phyloP scores from a whole-genome alignment of 2,888 invertebrate species.

The Eumerus sabulonum region DNA sequence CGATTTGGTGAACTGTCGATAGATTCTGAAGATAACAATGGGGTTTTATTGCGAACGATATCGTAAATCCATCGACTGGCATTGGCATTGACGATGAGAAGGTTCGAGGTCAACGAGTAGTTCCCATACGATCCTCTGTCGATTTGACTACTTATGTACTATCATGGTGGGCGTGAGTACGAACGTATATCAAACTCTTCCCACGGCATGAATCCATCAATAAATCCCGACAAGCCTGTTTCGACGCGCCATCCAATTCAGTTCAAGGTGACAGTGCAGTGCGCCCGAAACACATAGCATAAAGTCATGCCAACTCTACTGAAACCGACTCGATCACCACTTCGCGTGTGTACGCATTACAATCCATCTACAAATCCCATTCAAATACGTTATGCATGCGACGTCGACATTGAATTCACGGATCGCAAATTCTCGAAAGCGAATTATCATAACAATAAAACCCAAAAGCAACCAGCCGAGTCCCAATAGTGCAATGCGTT shows the following conservation, averaged over 20 bases:
- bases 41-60: constrained; percentile 33
- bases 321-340: constrained; percentile 5
- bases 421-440: constrained; percentile 56
- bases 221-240: constrained; percentile 29
- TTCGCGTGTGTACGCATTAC: constrained; percentile 11
- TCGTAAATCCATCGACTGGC: constrained; percentile 36
- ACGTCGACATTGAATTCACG: constrained; percentile 53
- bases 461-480: background rate
- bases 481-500: constrained; percentile 29
- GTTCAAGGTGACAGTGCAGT: constrained; percentile 64
- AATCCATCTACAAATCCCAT: constrained; percentile 47
- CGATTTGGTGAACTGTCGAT: constrained; percentile 9
- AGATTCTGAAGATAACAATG: constrained; percentile 35
- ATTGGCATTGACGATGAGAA: constrained; percentile 46
- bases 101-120: constrained; percentile 15
- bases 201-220: constrained; percentile 48
- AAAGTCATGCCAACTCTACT: constrained; percentile 36
- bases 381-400: constrained; percentile 55
- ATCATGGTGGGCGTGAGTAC: too few relatives aligned
- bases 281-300: constrained; percentile 44
- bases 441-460: constrained; percentile 62
- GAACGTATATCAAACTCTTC: constrained; percentile 54
- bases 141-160: too few relatives aligned
- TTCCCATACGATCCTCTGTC: background rate
- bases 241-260: constrained; percentile 23